A percentile compares a stretch with the other conserved stretches of the same genome.
Conservation (phyloP, 2,888 invertebrate species). For the Cheilosia pagana region DNA sequence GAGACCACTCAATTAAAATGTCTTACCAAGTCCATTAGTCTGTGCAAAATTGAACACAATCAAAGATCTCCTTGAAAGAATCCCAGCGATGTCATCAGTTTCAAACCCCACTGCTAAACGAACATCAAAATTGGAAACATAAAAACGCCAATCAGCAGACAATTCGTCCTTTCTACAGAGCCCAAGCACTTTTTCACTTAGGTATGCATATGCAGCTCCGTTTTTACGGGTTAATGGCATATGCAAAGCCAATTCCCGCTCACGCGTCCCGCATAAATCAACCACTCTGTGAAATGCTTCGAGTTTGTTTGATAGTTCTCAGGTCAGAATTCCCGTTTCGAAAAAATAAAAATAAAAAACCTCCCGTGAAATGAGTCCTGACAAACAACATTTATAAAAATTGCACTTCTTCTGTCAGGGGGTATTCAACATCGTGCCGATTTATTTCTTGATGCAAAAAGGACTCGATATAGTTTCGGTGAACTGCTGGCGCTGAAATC, state of each 20-base stretch:
- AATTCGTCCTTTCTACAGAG: conserved; percentile 44
- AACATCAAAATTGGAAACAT: conserved; percentile 62
- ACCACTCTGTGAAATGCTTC: conserved; percentile 21
- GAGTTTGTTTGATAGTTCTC: neutral
- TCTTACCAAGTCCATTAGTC: neutral
- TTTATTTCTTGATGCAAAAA: conserved; percentile 52
- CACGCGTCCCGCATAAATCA: conserved; percentile 56
- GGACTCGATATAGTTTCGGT: conserved; percentile 42
- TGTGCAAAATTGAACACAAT: neutral
- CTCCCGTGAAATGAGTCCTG: conserved; percentile 20
- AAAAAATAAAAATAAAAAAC: too few species aligned
- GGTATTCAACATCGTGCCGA: conserved; percentile 33
- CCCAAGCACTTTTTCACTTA: conserved; percentile 17
- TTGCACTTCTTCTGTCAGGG: conserved; percentile 3
- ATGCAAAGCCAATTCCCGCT: conserved; percentile 48
- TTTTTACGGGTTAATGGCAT: conserved; percentile 57
- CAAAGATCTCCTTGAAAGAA: neutral
- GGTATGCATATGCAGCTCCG: conserved; percentile 20
- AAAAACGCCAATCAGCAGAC: conserved; percentile 66
- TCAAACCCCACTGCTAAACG: conserved; percentile 11
- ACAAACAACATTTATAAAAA: conserved; percentile 16
- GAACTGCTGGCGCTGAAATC: conserved; percentile 29
- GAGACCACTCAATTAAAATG: too few species aligned
- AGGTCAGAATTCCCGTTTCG: conserved; percentile 23
- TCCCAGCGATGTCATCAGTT: neutral